A percentile compares a stretch with the other conserved stretches of the same genome.
Evolutionary conservation across 2,797 vertebrate species (phyloP).

Genomic region (Mormyrus hasselquistii): DNA sequence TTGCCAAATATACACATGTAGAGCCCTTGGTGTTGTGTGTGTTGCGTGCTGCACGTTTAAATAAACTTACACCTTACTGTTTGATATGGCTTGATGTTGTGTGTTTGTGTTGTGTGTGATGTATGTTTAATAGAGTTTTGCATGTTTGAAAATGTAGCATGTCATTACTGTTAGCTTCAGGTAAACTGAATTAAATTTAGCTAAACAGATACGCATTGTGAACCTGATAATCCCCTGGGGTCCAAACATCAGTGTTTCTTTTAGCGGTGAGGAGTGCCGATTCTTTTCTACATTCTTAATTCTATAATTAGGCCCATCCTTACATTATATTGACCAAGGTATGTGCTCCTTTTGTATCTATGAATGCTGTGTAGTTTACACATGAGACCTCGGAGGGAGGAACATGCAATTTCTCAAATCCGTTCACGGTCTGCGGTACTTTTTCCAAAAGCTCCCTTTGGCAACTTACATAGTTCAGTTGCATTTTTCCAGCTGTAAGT

Average conservation of each 20-base stretch:
- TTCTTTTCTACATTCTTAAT: not conserved
- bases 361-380: not conserved
- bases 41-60: not conserved
- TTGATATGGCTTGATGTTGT: not conserved
- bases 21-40: not conserved
- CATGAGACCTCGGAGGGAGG: not conserved
- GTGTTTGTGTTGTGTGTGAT: not conserved
- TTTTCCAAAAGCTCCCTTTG: not conserved
- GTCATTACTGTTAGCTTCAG: not conserved
- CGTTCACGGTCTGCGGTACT: not conserved
- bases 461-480: not conserved
- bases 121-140: not conserved
- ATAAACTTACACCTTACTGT: not conserved
- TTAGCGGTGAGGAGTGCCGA: not conserved
- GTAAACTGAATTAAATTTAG: not conserved
- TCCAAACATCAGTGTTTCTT: not conserved
- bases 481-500: not conserved
- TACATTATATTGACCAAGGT: not conserved
- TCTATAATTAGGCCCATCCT: not conserved
- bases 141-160: not conserved
- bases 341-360: not conserved
- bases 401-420: too few relatives aligned
- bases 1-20: not conserved
- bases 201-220: not conserved
- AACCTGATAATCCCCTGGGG: not conserved